A percentile compares a stretch with the other conserved stretches of the same genome.
These are phyloP conservation scores for Temnothorax ravouxi DNA, from an alignment of 2,888 invertebrate genomes.

Conservation along the genomic window DNA sequence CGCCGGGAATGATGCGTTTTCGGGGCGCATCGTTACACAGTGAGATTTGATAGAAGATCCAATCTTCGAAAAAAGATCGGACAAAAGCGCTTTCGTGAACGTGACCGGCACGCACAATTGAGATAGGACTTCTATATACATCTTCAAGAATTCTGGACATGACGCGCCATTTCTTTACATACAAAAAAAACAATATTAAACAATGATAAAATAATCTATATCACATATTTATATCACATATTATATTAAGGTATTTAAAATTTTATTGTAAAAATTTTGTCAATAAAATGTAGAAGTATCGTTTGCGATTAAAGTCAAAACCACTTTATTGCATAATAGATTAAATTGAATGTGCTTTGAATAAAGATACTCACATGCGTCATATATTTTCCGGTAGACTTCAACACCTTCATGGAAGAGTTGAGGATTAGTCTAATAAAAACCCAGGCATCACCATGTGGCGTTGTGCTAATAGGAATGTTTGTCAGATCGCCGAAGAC, in stretches of 20 bases:
- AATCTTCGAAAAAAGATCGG: conserved; percentile 96
- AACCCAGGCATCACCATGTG: conserved; percentile 95
- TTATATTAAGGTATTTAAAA: background rate
- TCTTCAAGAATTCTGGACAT: conserved; percentile 91
- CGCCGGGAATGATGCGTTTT: no score
- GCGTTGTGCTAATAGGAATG: conserved; percentile 94
- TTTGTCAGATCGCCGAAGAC: conserved; percentile 98
- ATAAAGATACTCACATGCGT: conserved; percentile 91
- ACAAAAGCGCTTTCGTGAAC: conserved; percentile 93
- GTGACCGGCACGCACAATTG: conserved; percentile 91
- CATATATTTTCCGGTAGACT: conserved; percentile 95
- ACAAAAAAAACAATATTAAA: background rate
- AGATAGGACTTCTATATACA: conserved; percentile 93
- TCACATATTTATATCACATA: no score
- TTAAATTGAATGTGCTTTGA: conserved; percentile 6
- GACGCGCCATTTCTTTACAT: conserved; percentile 93
- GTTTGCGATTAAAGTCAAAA: background rate
- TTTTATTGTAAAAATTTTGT: background rate
- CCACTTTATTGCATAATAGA: background rate
- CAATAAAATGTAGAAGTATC: background rate
- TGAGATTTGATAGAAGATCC: conserved; percentile 94
- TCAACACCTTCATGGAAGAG: conserved; percentile 93
- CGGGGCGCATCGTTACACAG: conserved; percentile 55
- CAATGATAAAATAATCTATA: conserved; percentile 10
- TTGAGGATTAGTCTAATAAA: conserved; percentile 94